Base-by-base conservation (phyloP, 2,797 vertebrate species). In the Megaceryle alcyon region DNA sequence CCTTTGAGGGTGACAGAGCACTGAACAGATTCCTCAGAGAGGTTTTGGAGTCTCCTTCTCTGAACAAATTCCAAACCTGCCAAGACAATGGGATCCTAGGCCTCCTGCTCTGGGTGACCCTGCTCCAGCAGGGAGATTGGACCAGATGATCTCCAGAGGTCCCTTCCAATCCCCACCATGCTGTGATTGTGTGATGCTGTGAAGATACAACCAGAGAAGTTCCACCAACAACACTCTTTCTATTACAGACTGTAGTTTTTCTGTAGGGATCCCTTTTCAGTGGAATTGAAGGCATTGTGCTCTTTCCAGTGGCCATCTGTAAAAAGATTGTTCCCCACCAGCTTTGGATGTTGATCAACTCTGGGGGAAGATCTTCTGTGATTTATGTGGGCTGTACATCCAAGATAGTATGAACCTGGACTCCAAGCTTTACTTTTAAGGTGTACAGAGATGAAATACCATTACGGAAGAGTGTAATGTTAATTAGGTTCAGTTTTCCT, bases 151-250 rank as follows among this genome's bases (percentile, higher is more conserved):
- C 53, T n/a, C 53, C 53, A 56, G 53, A 56, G 53, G 11, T 56
- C 18, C 11, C 53, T 56, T 56, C 29, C 53, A 56, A 56, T 25
- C 18, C 53, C 53, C 16, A 56, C 11, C 53, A n/a, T 12, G 18
- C 29, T 56, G 29, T 12, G 53, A 56, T 29, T 31, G 51, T 31
- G 51, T 54, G 17, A 31, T 56, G n/a, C 53, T 56, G 29, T 56
- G 29, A 25, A 4, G 28, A 43, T 13, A 5, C 16, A 84, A 49
- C 23, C 60, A 57, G 76, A 68, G 31, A 53, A 76, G 11, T 53
- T 85, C 35, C 56, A 43, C n/a, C 1, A 4, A 6, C 15, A 49
- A 21, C 4, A 4, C 2, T 25, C 35, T 25, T 1, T n/a, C 31
- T 51, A 44, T 54, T 37, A 7, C 25, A 22, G 26, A 73, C 20